phyloP scores from a whole-genome alignment of 2,888 invertebrate genomes.

The Ormyrus pomaceus region DNA sequence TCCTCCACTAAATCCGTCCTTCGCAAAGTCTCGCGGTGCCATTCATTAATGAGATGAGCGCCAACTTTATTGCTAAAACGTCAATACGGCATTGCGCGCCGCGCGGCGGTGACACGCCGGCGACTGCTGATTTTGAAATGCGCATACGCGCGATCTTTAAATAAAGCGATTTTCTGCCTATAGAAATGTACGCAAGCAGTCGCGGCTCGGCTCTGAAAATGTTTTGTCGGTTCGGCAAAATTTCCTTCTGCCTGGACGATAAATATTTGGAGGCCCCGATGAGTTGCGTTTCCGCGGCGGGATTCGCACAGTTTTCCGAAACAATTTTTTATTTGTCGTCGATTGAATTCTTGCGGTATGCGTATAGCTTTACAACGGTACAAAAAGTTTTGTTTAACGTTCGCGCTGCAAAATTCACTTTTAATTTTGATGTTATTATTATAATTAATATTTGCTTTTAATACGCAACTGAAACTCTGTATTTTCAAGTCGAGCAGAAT shows the following conservation, averaged over 20 bases:
- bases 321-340: constrained; percentile 16
- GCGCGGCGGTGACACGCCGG: background rate
- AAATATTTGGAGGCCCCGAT: constrained; percentile 32
- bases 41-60: constrained; percentile 18
- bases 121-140: constrained; percentile 11
- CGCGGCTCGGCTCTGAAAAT: constrained; percentile 7
- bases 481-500: too few species aligned
- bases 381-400: too few species aligned
- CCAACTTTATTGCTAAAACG: constrained; percentile 20
- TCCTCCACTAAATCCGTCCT: constrained; percentile 16
- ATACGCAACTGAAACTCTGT: too few species aligned
- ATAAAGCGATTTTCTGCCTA: background rate
- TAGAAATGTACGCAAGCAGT: background rate
- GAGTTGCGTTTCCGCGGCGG: constrained; percentile 12
- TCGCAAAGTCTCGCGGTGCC: background rate
- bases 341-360: constrained; percentile 10
- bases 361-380: background rate
- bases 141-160: background rate
- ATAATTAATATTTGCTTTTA: too few species aligned
- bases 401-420: too few species aligned
- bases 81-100: constrained; percentile 21
- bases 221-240: constrained; percentile 44
- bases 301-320: constrained; percentile 16
- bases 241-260: constrained; percentile 28
- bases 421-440: too few species aligned